Evolutionary conservation across 1,140 invertebrate species (phyloP).

Genomic region (Euwallacea fornicatus): DNA sequence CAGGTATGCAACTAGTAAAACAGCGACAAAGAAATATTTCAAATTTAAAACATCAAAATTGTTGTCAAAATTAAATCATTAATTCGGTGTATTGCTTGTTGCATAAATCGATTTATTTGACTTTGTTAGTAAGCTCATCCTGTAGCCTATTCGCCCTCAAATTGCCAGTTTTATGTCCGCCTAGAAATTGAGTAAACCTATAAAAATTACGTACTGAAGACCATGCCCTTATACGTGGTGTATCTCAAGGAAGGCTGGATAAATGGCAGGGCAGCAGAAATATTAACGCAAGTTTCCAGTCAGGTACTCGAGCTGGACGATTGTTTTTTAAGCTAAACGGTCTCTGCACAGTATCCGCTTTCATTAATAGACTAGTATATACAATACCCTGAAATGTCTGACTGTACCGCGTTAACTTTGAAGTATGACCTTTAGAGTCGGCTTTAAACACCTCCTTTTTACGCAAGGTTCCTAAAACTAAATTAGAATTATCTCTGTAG

Average conservation of each 20-base stretch:
- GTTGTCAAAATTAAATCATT: no score
- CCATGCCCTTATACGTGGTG: conserved; percentile 25
- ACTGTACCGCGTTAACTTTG: conserved; percentile 45
- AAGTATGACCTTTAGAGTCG: conserved; percentile 3
- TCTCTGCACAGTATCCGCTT: conserved; percentile 37
- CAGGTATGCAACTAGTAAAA: no score
- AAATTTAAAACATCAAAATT: no score
- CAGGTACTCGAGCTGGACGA: conserved; percentile 41
- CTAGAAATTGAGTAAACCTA: neutral
- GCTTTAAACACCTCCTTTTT: conserved; percentile 13
- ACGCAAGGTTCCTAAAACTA: neutral
- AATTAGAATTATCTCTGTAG: no score
- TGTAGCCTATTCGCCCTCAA: no score
- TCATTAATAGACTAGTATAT: conserved; percentile 53
- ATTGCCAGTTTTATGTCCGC: neutral
- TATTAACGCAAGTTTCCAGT: conserved; percentile 36
- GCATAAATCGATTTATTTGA: no score
- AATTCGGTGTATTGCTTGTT: no score
- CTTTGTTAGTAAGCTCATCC: no score
- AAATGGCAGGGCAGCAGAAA: conserved; percentile 37
- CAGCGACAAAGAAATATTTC: no score
- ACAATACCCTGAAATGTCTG: conserved; percentile 54
- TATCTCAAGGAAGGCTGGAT: conserved; percentile 33
- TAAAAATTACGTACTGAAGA: conserved; percentile 26
- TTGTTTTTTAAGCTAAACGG: conserved; percentile 30